A percentile compares a stretch with the other conserved stretches of the same genome.
These are phyloP conservation scores for Zosterops lateralis DNA, from an alignment of 2,113 vertebrate species.

Conservation along the genomic window DNA sequence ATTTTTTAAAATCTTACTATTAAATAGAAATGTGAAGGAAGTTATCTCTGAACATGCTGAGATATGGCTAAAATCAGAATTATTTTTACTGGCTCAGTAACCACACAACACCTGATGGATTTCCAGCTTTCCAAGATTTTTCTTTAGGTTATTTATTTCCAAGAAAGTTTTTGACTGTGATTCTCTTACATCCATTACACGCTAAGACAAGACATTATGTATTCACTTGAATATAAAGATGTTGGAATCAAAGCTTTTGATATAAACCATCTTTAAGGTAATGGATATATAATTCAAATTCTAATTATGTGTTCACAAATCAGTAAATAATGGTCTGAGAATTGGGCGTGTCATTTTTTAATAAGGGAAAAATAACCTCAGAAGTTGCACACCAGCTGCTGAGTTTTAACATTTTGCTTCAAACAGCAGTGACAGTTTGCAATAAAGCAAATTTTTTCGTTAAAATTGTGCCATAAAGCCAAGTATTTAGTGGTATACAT, in stretches of 20 bases:
- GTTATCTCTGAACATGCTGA: neutral
- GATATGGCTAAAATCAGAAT: neutral
- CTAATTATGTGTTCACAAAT: neutral
- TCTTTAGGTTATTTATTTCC: neutral
- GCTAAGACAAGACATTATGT: neutral
- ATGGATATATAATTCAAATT: neutral
- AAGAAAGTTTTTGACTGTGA: neutral
- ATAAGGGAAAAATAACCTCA: neutral
- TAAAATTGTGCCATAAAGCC: neutral
- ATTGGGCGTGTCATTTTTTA: neutral
- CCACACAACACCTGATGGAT: neutral
- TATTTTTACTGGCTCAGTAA: neutral
- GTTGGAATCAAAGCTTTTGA: neutral
- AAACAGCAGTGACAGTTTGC: neutral
- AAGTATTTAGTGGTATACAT: neutral
- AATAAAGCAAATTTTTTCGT: neutral
- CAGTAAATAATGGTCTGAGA: neutral
- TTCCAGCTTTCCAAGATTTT: neutral
- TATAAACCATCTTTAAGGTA: neutral
- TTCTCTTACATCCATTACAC: neutral
- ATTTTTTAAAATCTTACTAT: neutral
- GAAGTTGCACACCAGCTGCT: neutral
- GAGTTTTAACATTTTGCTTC: neutral
- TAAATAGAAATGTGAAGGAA: neutral
- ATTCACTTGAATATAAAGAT: neutral